Base-by-base conservation (phyloP, 1,140 invertebrate species). In the Zaprionus capensis region DNA sequence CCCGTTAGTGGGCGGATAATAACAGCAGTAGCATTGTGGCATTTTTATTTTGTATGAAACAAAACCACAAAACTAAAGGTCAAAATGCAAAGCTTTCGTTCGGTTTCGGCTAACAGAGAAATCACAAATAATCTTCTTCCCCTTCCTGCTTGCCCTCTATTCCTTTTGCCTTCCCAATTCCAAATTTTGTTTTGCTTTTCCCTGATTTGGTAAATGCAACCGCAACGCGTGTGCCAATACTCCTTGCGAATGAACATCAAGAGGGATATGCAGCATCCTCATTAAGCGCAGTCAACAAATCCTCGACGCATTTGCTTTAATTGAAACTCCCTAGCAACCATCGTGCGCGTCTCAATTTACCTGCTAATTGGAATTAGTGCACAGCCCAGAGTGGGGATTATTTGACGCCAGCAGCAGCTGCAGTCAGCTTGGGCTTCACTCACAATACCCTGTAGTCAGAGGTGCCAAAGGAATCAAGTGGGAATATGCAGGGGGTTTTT, bases 21-120 rank as follows among this genome's bases (percentile, higher is more conserved):
- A 70, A 41, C 41, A 69, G 26, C 46, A 66, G 34, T 51, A 61
- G 69, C 74, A n/a, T 41, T 41, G 31, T 56, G 49, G 63, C 70
- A 74, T 80, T 80, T 44, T 64, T 14, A 62, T 63, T 49, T 46
- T 34, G 22, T 41, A 2, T 14, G n/a, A 15, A 41, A 28, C 17
- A 38, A 31, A 46, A 38, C 51, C 38, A 61, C 56, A 56, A 66
- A 55, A 51, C 41, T 20, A 83, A 83, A 83, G 81, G 81, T 85
- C 82, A 83, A 64, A 65, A 58, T 70, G 61, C 62, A 56, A 78
- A 68, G 62, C 24, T 36, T 51, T 69, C 34, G 20, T 61, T 31
- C 38, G 34, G 11, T 44, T 28, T 20, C 34, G 9, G 46, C 20
- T 22, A 5, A 22, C 46, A 12, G 3, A 22, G 22, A 57, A 65